Evolutionary conservation across 1,140 invertebrate genomes (phyloP), one percentile per base, ranked within the genome.

Genomic region (Ectropis grisescens): DNA sequence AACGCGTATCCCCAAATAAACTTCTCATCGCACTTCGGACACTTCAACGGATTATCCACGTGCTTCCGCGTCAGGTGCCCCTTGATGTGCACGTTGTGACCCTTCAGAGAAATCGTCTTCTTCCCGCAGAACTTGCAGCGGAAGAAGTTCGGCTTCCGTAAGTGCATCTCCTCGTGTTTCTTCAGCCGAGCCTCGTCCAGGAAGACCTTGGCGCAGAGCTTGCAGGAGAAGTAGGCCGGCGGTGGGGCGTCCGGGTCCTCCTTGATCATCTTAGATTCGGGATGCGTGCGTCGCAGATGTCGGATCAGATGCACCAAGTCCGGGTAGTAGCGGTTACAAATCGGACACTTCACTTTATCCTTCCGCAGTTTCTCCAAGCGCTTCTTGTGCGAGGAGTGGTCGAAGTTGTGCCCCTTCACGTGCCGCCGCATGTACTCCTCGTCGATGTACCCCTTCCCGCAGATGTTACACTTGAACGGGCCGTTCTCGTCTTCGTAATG

Each of bases 181-280:
- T 69, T 66, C 19, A 82, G 33, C n/a, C 71, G 36, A 6, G 54
- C 43, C 25, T 75, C 68, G 24, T 74, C 68, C 1, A 70, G 33
- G 50, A 84, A 84, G 8, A 74, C 64, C 42, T 80, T 82, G 2
- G 72, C 70, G 44, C 82, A 82, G 16, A 82, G 37, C 28, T 76
- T 79, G 37, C 82, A 84, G 1, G 65, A 65, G 26, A 56, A 69
- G 28, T 69, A 64, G 2, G 34, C 47, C 2, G 50, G 62, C 8
- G 67, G 45, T 0, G 75, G 76, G 1, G 72, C 78, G 23, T 80
- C 79, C 0, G 80, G 76, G 27, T 83, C 80, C 7, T 64, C 52
- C 38, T 83, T 83, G 9, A 83, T 68, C 80, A 83, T 83, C 45
- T 82, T 82, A 28, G 67, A 80, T 35, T 82, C 64, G 0, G 82